Evolutionary conservation across 2,113 vertebrate species (phyloP), one percentile per base, ranked within the genome.

Genomic region (Ceyx melanurus): DNA sequence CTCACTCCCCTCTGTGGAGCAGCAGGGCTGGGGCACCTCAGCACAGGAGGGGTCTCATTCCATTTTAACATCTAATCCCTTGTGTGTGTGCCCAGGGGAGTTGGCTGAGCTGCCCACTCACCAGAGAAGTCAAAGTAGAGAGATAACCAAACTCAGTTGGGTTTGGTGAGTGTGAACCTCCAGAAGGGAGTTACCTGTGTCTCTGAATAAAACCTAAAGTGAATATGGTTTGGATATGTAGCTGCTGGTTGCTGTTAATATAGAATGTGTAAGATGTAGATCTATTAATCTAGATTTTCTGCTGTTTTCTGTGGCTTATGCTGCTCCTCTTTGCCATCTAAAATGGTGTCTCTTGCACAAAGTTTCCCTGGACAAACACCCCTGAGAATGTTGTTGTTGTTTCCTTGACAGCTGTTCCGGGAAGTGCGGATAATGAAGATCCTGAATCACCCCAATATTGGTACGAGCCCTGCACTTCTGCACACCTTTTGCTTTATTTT

Each of bases 351-450:
- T 70, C 35, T 92, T 83, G 25, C 5, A 1, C 90, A 78, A 61
- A 62, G 84, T 83, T 71, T 61, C 45, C 29, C 18, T 75, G 35
- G 35, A 61, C 75, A 90, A 94, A 43, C 51, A 40, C 6, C 42
- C 86, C 18, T 93, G 88, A 93, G 80, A 86, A 78, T 82, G 46
- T 89, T 93, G 11, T 95, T 73, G 37, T 92, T 95, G 45, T 94
- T 97, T 92, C 97, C 96, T 98, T 97, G 75, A 97, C 98, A 99
- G 99, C 97, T 99, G 91, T 99, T 99, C 97, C 98, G 99, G 97
- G 99, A 99, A 98, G 99, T 99, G 96, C 97, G 99, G 97, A 99
- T 99, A 98, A 99, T 99, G 99, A 99, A 99, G 98, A 98, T 99
- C 95, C 82, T 99, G 97, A 99, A 99, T 97, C 99, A 99, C 97